Evolutionary conservation across 2,797 vertebrate species (phyloP).

Genomic region (Fratercula arctica): DNA sequence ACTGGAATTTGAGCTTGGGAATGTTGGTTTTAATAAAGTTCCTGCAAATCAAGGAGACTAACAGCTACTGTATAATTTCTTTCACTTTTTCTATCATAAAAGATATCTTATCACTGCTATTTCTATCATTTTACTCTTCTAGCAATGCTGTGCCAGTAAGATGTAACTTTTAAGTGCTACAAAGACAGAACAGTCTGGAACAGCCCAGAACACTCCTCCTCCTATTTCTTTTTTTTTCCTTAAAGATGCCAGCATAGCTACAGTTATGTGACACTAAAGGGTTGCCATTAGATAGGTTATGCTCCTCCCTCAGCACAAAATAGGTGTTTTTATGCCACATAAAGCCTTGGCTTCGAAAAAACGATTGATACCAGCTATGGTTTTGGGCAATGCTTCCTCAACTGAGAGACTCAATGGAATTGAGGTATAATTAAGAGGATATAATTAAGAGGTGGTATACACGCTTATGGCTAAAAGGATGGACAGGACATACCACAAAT

Average conservation of each 20-base stretch:
- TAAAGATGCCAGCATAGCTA: not conserved
- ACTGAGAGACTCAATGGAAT: not conserved
- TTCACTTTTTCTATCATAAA: not conserved
- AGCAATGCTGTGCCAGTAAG: not conserved
- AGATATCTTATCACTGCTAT: not conserved
- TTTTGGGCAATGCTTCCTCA: not conserved
- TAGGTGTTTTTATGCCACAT: not conserved
- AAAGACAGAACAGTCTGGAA: not conserved
- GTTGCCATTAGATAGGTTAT: not conserved
- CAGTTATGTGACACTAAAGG: not conserved
- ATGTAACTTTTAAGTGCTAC: not conserved
- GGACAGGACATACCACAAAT: not conserved
- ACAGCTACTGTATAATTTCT: constrained; percentile 28
- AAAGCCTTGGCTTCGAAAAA: not conserved
- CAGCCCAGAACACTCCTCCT: not conserved
- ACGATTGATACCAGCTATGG: not conserved
- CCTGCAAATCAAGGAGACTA: constrained; percentile 61
- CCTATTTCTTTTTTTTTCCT: not conserved
- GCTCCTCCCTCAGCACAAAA: not conserved
- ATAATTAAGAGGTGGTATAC: not conserved
- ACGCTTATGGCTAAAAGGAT: not conserved
- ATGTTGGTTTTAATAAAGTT: constrained; percentile 32
- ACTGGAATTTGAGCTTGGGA: constrained; percentile 17
- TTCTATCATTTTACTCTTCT: not conserved
- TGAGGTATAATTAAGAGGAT: not conserved